Conservation (phyloP, 2,888 invertebrate genomes). For the Heliconius erato region DNA sequence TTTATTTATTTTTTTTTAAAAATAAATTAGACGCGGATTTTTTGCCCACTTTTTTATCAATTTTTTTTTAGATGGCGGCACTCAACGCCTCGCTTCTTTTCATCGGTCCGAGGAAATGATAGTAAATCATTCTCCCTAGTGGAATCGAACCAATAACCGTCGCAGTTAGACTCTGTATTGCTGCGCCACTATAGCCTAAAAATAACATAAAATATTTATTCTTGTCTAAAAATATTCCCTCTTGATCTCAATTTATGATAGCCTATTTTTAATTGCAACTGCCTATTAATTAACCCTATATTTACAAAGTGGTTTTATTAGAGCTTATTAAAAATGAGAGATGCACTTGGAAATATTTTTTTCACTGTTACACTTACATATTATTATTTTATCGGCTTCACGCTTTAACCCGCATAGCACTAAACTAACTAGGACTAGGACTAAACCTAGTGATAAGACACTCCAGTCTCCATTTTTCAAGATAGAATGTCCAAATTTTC, state of each 20-base stretch:
- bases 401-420: not conserved
- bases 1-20: too few relatives aligned
- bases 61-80: not conserved
- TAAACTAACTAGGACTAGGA: too few relatives aligned
- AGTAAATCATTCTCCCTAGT: not conserved
- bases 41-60: not conserved
- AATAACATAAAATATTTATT: not conserved
- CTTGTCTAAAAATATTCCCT: not conserved
- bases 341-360: not conserved
- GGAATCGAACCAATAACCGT: not conserved
- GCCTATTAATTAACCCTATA: not conserved
- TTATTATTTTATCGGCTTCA: not conserved
- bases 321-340: not conserved
- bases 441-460: too few relatives aligned
- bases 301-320: slow-evolving; percentile 6
- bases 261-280: not conserved
- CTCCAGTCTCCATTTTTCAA: too few relatives aligned
- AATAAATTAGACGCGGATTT: too few relatives aligned
- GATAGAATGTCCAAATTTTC: too few relatives aligned
- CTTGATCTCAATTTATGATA: not conserved
- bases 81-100: too few relatives aligned
- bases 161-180: not conserved
- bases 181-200: not conserved
- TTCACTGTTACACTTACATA: not conserved
- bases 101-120: too few relatives aligned